Conservation (phyloP, 2,888 invertebrate species). For the Dione juno region DNA sequence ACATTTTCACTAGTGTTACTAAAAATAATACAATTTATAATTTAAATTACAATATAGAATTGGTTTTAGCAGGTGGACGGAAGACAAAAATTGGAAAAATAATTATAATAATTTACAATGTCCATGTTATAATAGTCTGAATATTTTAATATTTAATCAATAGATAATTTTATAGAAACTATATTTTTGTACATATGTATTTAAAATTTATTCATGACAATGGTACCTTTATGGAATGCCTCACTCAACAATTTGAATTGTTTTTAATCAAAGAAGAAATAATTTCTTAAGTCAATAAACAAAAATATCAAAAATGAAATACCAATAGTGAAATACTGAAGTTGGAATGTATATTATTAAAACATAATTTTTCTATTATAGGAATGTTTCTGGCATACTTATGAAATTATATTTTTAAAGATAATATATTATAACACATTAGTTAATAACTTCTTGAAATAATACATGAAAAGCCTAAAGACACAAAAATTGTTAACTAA, state of each 20-base stretch:
- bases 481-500: neutral
- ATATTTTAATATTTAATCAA: neutral
- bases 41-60: neutral
- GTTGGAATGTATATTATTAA: constrained; percentile 44
- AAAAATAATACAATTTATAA: constrained; percentile 5
- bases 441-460: neutral
- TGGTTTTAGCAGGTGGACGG: constrained; percentile 44
- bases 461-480: neutral
- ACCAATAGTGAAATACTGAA: constrained; percentile 42
- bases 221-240: constrained; percentile 33
- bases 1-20: neutral
- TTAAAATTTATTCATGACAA: constrained; percentile 10
- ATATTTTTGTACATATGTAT: neutral
- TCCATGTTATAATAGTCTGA: constrained; percentile 2
- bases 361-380: constrained; percentile 33
- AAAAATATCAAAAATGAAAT: constrained; percentile 34
- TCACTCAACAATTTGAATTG: neutral
- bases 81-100: constrained; percentile 28
- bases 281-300: neutral
- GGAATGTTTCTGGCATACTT: constrained; percentile 41
- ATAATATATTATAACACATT: constrained; percentile 4
- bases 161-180: neutral
- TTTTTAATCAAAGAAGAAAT: too few relatives aligned
- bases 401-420: constrained; percentile 28
- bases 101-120: neutral